Base-by-base conservation (phyloP, 1,140 invertebrate species). In the Leptinotarsa lineolata region DNA sequence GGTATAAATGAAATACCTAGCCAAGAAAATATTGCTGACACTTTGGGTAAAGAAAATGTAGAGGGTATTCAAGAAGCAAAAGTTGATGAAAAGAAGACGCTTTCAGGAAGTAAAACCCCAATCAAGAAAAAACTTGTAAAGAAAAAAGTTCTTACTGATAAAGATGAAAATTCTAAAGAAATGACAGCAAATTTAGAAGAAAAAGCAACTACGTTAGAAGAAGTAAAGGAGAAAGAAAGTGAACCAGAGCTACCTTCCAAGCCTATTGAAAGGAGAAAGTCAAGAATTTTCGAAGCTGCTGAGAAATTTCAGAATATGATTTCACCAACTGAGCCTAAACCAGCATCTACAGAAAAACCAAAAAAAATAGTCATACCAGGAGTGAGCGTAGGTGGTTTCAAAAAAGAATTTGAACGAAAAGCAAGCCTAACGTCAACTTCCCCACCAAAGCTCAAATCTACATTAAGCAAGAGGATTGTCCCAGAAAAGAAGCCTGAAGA, bases 381-480 rank as follows among this genome's bases (percentile, higher is more conserved):
- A 84, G 92, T 94, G 15, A 93, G 92, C 81, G 93, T 95, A 2
- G 92, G 91, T 70, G 94, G 92, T 81, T 93, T 92, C 69, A 94
- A 94, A 78, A 91, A 92, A 77, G 93, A 93, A 77, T 95, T 94
- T 82, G 94, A 95, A 79, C 86, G 91, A 39, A 91, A 92, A 85
- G 92, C 90, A 30, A 93, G 89, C 77, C 86, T 90, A 46, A 91
- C 88, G 0, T 88, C 80, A 60, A 85, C 79, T 15, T 86, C 80
- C 72, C 84, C 77, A 73, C 83, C 85, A 3, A 83, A 88, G 74
- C 70, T 85, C 1, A 83, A 82, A 74, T 30, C 58, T 63, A 59
- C 69, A 30, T 71, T 71, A 46, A 79, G 76, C 22, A 82, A 81
- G 69, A 80, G 76, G 60, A 76, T 76, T 79, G 78, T 22, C 77